Percentiles rank a stretch among this genome's conserved stretches.
phyloP scores from a whole-genome alignment of 1,140 invertebrate genomes.

The Saccostrea echinata region DNA sequence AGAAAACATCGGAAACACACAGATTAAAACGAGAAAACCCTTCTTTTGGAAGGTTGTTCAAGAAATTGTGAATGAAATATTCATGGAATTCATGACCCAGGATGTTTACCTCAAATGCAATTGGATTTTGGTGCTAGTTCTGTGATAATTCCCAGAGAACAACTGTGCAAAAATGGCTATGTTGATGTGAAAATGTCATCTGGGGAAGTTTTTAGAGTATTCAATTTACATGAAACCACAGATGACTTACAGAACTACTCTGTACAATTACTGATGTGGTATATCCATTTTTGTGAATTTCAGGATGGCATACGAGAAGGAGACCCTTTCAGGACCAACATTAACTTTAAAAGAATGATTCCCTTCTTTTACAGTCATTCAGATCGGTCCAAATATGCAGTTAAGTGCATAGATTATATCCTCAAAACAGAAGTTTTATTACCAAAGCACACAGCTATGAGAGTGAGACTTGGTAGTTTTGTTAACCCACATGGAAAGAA shows the following conservation, averaged over 20 bases:
- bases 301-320: conserved; percentile 55
- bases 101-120: neutral
- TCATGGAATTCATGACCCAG: conserved; percentile 22
- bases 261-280: conserved; percentile 48
- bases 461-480: conserved; percentile 53
- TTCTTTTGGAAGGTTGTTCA: conserved; percentile 17
- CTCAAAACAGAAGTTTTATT: conserved; percentile 56
- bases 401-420: conserved; percentile 60
- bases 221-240: neutral
- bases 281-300: conserved; percentile 37
- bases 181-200: conserved; percentile 14
- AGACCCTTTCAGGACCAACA: conserved; percentile 47
- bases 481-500: conserved; percentile 47
- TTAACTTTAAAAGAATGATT: conserved; percentile 50
- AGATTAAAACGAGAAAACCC: neutral
- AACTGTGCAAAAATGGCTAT: conserved; percentile 6
- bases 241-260: conserved; percentile 22
- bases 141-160: neutral
- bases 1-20: conserved; percentile 11
- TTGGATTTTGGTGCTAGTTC: neutral
- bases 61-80: conserved; percentile 21
- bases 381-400: conserved; percentile 54
- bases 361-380: conserved; percentile 59
- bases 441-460: conserved; percentile 30
- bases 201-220: conserved; percentile 4